Conservation (phyloP, 2,797 vertebrate species). For the Galago senegalensis region DNA sequence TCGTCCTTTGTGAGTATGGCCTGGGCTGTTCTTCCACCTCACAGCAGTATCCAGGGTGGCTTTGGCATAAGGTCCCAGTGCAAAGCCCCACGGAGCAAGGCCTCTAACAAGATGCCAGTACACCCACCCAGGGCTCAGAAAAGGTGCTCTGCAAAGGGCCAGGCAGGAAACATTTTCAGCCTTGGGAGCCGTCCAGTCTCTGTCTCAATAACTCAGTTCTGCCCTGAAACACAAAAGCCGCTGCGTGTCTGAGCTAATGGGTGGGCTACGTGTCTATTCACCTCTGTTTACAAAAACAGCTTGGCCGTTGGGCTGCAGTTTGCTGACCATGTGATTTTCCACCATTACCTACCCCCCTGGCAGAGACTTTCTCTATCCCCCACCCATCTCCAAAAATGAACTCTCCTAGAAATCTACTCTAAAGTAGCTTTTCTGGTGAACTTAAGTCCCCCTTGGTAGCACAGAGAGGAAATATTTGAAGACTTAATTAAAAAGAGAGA, state of each 20-base stretch:
- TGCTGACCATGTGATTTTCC: accelerated
- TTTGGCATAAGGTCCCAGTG: not conserved
- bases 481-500: too few species aligned
- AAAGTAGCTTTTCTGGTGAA: not conserved
- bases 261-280: not conserved
- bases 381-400: not conserved
- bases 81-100: too few species aligned
- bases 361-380: not conserved
- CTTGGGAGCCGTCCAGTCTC: not conserved
- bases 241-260: accelerated
- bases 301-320: accelerated
- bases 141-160: not conserved
- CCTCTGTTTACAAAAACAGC: too few species aligned
- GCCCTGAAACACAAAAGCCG: accelerated
- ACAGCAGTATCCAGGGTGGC: accelerated
- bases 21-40: not conserved
- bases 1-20: constrained; percentile 90
- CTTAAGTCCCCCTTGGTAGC: not conserved
- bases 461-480: not conserved
- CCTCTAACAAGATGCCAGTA: not conserved
- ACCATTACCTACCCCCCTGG: accelerated
- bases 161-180: not conserved
- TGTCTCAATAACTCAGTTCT: accelerated
- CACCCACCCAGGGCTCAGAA: not conserved
- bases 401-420: not conserved